A percentile compares a stretch with the other conserved stretches of the same genome.
Evolutionary conservation across 2,888 invertebrate species (phyloP).

Genomic region (Dyspetes luteomarginatus): DNA sequence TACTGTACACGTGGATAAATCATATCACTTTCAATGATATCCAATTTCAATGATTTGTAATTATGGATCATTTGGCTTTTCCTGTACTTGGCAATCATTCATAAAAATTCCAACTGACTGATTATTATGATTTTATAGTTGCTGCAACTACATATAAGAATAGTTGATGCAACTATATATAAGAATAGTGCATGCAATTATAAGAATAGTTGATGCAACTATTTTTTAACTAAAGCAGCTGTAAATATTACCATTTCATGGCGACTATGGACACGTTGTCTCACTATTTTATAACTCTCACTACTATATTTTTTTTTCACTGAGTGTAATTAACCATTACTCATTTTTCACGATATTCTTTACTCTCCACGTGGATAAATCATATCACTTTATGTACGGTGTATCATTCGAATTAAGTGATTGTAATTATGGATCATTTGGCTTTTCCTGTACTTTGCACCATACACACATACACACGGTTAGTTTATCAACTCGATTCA

Average conservation of each 20-base stretch:
- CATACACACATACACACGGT: background rate
- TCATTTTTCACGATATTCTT: background rate
- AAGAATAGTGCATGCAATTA: too few relatives aligned
- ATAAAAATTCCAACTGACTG: too few relatives aligned
- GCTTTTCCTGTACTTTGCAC: background rate
- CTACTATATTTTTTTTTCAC: too few relatives aligned
- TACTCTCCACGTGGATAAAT: background rate
- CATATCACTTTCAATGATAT: background rate
- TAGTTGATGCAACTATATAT: too few relatives aligned
- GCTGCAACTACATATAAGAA: too few relatives aligned
- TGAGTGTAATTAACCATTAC: constrained; percentile 8
- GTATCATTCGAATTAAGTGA: background rate
- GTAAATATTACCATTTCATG: too few relatives aligned
- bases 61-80: background rate
- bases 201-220: too few relatives aligned
- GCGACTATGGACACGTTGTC: too few relatives aligned
- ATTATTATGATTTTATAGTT: too few relatives aligned
- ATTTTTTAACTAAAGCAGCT: too few relatives aligned
- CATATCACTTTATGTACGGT: background rate
- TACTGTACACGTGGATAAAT: background rate
- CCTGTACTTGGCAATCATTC: too few relatives aligned
- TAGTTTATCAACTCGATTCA: background rate
- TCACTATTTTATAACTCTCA: too few relatives aligned
- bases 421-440: constrained; percentile 1
- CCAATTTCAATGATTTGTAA: constrained; percentile 6